Conservation (phyloP, 1,140 invertebrate species). For the Diuraphis noxia region DNA sequence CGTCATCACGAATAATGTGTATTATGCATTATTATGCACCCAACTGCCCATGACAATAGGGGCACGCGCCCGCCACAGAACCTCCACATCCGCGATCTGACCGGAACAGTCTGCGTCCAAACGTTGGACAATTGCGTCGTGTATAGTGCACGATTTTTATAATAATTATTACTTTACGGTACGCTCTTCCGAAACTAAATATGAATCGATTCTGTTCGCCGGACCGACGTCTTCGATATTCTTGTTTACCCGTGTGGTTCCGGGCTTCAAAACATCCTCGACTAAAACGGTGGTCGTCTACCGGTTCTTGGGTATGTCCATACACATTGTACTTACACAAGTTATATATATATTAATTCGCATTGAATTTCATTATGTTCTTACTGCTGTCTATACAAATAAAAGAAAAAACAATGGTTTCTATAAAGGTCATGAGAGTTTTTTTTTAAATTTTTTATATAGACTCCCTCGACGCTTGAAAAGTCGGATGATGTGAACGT, state of each 20-base stretch:
- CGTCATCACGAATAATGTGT: neutral
- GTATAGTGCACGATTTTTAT: neutral
- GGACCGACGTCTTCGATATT: conserved; percentile 54
- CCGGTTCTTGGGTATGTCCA: conserved; percentile 70
- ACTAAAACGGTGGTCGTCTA: conserved; percentile 70
- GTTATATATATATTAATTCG: neutral
- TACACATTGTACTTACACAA: neutral
- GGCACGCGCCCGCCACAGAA: neutral
- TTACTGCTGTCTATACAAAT: neutral
- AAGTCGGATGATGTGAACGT: conserved; percentile 52
- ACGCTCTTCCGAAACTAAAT: neutral
- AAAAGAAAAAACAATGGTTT: neutral
- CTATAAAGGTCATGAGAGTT: neutral
- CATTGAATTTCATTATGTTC: neutral
- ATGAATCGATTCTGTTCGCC: conserved; percentile 54
- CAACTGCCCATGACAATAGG: conserved; percentile 44
- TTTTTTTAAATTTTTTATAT: conserved; percentile 51
- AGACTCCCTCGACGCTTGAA: conserved; percentile 63
- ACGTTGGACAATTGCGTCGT: neutral
- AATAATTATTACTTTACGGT: neutral
- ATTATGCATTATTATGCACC: neutral
- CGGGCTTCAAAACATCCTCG: conserved; percentile 57
- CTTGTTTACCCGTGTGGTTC: conserved; percentile 57
- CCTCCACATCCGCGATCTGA: neutral
- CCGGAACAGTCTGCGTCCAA: neutral